A percentile compares a stretch with the other conserved stretches of the same genome.
Conservation (phyloP, 2,888 invertebrate species). For the Polyploca ridens region DNA sequence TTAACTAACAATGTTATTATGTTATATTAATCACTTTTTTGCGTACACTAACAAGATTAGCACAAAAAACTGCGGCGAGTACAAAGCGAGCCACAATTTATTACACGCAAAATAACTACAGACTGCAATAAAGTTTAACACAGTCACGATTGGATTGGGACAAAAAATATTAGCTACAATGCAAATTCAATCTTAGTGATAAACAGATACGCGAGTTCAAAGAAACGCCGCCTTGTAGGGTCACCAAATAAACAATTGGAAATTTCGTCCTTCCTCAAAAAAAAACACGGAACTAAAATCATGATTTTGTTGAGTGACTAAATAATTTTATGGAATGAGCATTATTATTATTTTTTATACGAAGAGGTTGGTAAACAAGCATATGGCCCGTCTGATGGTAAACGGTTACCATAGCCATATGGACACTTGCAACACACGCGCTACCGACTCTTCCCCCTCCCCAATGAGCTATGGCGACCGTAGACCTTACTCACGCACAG, state of each 20-base stretch:
- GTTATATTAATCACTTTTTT: conserved; percentile 26
- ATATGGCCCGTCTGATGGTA: too few relatives aligned
- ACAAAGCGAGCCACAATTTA: conserved; percentile 49
- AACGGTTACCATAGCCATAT: too few relatives aligned
- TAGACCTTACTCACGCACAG: too few relatives aligned
- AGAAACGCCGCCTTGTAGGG: conserved; percentile 3
- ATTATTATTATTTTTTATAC: too few relatives aligned
- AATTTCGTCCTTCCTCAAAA: neutral
- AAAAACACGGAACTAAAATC: too few relatives aligned
- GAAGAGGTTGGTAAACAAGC: too few relatives aligned
- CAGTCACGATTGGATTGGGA: conserved; percentile 45
- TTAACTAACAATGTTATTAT: conserved; percentile 25
- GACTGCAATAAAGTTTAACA: conserved; percentile 18
- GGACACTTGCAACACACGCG: too few relatives aligned
- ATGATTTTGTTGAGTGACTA: too few relatives aligned
- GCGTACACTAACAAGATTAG: conserved; percentile 37
- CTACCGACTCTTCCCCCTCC: too few relatives aligned
- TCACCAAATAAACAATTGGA: neutral
- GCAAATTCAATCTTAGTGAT: conserved; percentile 54
- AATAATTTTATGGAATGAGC: too few relatives aligned
- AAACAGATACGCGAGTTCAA: conserved; percentile 19
- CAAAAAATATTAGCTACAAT: conserved; percentile 50
- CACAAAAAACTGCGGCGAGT: conserved; percentile 48
- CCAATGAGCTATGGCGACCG: too few relatives aligned
- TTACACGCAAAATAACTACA: conserved; percentile 42